These are phyloP conservation scores for Solenopsis invicta DNA, from an alignment of 1,140 invertebrate species.

Conservation along the genomic window DNA sequence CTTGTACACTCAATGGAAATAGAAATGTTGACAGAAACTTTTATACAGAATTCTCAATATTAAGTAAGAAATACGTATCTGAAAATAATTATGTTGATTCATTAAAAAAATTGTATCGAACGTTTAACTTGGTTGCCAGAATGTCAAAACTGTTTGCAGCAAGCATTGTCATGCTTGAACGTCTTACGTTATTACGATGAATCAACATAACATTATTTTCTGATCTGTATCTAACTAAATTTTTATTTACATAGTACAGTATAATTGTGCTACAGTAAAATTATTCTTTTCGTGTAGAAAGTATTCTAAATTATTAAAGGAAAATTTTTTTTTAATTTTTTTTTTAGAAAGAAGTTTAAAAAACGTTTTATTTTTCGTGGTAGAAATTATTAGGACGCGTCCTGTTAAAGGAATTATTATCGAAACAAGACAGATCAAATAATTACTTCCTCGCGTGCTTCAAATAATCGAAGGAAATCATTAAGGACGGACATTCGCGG, in stretches of 20 bases:
- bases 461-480: neutral
- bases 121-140: too few relatives aligned
- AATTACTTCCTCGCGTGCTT: neutral
- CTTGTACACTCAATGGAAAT: neutral
- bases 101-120: too few relatives aligned
- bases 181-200: too few relatives aligned
- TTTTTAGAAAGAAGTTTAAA: neutral
- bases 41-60: constrained; percentile 18
- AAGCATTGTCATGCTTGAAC: too few relatives aligned
- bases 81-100: neutral
- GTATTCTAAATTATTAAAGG: too few relatives aligned
- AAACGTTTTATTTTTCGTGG: neutral
- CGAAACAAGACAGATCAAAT: neutral
- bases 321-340: too few relatives aligned
- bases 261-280: too few relatives aligned
- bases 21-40: neutral
- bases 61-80: neutral
- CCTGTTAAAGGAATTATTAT: neutral
- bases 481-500: neutral
- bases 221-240: too few relatives aligned
- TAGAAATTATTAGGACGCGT: neutral
- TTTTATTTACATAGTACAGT: too few relatives aligned
- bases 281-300: too few relatives aligned
- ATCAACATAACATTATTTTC: too few relatives aligned
- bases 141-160: too few relatives aligned